Percentiles rank a stretch among this genome's conserved stretches.
phyloP scores from a whole-genome alignment of 2,113 vertebrate genomes.

The Pagrus major region DNA sequence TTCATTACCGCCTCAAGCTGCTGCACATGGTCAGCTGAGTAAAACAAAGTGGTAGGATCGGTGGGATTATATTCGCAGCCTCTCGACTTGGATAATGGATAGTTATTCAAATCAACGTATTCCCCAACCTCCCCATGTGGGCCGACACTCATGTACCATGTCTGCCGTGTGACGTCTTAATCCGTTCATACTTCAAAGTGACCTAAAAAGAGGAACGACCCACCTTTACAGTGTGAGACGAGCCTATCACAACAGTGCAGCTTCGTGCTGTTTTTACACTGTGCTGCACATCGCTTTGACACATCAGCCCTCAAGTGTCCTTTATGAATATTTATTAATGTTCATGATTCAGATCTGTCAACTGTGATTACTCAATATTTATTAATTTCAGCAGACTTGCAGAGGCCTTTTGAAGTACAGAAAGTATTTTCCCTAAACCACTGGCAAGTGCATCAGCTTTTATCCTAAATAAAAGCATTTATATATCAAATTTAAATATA shows the following conservation, averaged over 20 bases:
- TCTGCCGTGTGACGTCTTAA: conserved; percentile 25
- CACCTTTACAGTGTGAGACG: not conserved
- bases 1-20: not conserved
- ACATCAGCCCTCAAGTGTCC: conserved; percentile 56
- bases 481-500: not conserved
- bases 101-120: conserved; percentile 41
- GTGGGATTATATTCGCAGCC: conserved; percentile 33
- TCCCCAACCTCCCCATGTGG: not conserved
- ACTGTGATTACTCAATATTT: conserved; percentile 39
- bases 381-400: conserved; percentile 22
- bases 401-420: conserved; percentile 3
- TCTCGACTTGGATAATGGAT: conserved; percentile 32
- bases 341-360: conserved; percentile 65
- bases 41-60: conserved; percentile 21
- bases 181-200: conserved; percentile 13
- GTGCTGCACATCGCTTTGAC: conserved; percentile 45
- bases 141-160: not conserved
- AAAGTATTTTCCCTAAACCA: not conserved
- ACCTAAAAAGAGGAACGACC: not conserved
- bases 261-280: conserved; percentile 23
- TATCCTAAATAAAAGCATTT: not conserved
- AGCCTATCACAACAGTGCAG: not conserved
- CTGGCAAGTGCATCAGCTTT: not conserved
- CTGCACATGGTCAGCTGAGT: conserved; percentile 8
- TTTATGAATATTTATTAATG: conserved; percentile 71